phyloP scores from a whole-genome alignment of 2,113 vertebrate species.

The Asarcornis scutulata region DNA sequence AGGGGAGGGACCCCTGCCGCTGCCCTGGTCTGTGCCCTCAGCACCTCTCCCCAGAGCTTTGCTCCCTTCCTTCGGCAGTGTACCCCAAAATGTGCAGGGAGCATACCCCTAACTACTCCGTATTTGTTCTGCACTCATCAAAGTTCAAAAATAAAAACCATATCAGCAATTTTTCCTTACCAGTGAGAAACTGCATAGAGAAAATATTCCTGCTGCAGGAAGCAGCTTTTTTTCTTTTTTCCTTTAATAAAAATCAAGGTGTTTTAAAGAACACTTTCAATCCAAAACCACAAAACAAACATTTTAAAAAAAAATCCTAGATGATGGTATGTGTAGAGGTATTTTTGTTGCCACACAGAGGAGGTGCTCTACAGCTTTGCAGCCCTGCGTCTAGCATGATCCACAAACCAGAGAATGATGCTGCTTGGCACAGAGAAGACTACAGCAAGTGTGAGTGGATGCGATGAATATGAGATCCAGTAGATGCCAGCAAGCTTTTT shows the following conservation, averaged over 20 bases:
- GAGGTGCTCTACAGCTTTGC: background rate
- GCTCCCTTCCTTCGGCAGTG: background rate
- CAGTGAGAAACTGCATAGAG: background rate
- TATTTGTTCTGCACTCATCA: background rate
- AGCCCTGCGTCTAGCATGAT: background rate
- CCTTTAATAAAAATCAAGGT: background rate
- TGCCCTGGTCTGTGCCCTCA: background rate
- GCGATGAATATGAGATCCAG: accelerated
- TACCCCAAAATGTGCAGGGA: background rate
- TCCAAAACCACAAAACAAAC: background rate
- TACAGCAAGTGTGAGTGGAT: accelerated
- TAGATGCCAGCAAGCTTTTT: background rate
- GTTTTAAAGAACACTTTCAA: background rate
- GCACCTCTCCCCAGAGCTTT: background rate
- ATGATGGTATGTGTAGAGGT: background rate
- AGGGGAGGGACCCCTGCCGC: background rate
- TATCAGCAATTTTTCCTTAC: background rate
- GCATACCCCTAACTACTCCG: background rate
- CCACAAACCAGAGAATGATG: background rate
- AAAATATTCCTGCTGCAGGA: background rate
- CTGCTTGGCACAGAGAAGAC: background rate
- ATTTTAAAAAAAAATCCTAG: background rate
- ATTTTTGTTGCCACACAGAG: background rate
- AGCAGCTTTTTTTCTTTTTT: background rate
- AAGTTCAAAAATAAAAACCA: background rate